phyloP scores from a whole-genome alignment of 1,140 invertebrate genomes.

The Panagrolaimus sp. region DNA sequence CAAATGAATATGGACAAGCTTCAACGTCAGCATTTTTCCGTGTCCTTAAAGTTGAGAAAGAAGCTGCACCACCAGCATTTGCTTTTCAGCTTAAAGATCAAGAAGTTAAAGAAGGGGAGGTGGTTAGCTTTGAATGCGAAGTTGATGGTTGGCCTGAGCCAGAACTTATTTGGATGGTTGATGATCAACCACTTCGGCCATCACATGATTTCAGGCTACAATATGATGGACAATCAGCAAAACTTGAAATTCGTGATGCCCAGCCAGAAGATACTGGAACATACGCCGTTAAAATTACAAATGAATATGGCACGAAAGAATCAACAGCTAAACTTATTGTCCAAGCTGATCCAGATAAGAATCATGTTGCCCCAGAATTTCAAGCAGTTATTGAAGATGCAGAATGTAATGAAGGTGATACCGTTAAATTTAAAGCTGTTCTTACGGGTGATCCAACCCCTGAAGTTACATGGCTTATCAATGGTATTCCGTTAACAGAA shows the following conservation, averaged over 20 bases:
- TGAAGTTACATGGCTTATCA: constrained; percentile 61
- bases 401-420: constrained; percentile 58
- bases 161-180: constrained; percentile 41
- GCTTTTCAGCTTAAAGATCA: constrained; percentile 42
- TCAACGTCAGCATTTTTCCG: constrained; percentile 58
- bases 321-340: constrained; percentile 46
- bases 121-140: constrained; percentile 56
- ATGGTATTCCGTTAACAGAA: constrained; percentile 59
- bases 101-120: constrained; percentile 54
- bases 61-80: constrained; percentile 52
- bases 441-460: constrained; percentile 77
- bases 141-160: constrained; percentile 58
- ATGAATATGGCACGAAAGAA: constrained; percentile 49
- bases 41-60: constrained; percentile 54
- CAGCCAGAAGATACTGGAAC: constrained; percentile 56
- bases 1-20: constrained; percentile 57
- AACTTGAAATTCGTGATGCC: constrained; percentile 53
- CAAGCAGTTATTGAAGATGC: constrained; percentile 56
- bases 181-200: constrained; percentile 57
- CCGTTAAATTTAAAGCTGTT: constrained; percentile 55
- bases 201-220: constrained; percentile 54
- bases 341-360: constrained; percentile 52
- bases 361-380: constrained; percentile 55
- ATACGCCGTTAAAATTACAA: constrained; percentile 53
- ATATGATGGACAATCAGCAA: constrained; percentile 56